Conservation (phyloP, 2,113 vertebrate genomes). For the Pogona vitticeps region DNA sequence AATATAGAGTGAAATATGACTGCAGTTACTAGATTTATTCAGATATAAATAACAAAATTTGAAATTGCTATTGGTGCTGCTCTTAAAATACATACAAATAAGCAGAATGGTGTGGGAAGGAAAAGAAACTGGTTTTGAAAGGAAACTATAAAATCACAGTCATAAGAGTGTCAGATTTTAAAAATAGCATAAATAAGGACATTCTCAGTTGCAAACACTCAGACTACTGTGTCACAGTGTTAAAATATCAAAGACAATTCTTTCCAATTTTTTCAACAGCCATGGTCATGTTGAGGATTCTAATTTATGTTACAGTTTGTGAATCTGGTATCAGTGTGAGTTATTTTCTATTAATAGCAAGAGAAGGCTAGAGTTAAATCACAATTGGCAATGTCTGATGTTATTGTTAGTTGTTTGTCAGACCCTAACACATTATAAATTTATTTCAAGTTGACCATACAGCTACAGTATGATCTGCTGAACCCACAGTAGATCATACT, state of each 20-base stretch:
- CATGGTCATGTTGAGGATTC: not conserved
- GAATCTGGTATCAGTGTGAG: not conserved
- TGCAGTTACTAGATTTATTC: not conserved
- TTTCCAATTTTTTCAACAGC: not conserved
- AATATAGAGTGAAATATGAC: not conserved
- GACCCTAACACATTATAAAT: not conserved
- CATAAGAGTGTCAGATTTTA: not conserved
- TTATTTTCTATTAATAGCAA: not conserved
- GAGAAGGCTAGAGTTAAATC: not conserved
- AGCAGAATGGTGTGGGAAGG: not conserved
- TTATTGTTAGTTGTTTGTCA: not conserved
- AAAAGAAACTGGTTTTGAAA: not conserved
- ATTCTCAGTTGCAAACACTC: not conserved
- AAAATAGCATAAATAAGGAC: not conserved
- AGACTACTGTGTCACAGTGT: not conserved
- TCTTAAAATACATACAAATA: not conserved
- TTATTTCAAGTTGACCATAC: slow-evolving; percentile 16
- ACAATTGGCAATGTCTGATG: not conserved
- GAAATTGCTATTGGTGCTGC: not conserved
- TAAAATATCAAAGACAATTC: not conserved
- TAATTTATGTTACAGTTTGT: not conserved
- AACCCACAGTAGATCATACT: slow-evolving; percentile 20
- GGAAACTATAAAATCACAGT: not conserved
- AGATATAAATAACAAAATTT: not conserved
- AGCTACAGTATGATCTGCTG: no score